Evolutionary conservation across 2,113 vertebrate genomes (phyloP).

Genomic region (Gymnorhina tibicen): DNA sequence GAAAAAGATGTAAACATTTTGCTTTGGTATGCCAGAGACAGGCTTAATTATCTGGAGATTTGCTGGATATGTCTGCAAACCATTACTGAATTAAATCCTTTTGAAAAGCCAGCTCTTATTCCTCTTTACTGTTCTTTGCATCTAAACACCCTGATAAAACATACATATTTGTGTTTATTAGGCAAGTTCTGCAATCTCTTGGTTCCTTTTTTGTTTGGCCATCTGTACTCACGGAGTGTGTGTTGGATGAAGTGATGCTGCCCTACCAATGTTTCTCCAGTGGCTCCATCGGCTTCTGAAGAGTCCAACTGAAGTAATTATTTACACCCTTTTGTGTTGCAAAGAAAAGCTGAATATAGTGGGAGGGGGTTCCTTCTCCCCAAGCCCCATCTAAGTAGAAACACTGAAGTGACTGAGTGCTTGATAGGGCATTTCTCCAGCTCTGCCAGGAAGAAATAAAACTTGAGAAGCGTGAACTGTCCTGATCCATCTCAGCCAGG

Average conservation of each 20-base stretch:
- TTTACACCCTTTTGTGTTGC: not conserved
- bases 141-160: conserved; percentile 1
- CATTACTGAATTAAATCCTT: not conserved
- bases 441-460: not conserved
- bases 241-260: not conserved
- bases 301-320: not conserved
- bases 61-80: not conserved
- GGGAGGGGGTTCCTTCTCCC: not conserved
- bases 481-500: not conserved
- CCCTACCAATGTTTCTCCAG: not conserved
- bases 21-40: conserved; percentile 9
- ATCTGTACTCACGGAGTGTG: not conserved
- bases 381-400: not conserved
- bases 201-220: not conserved
- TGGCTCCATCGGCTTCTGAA: not conserved
- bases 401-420: no score
- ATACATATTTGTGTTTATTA: not conserved
- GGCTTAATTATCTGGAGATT: not conserved
- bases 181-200: not conserved
- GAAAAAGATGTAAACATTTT: not conserved
- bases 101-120: conserved; percentile 5
- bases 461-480: not conserved
- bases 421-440: not conserved
- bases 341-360: not conserved
- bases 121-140: not conserved